Base-by-base conservation (phyloP, 2,888 invertebrate species). In the Agriopis aurantiaria region DNA sequence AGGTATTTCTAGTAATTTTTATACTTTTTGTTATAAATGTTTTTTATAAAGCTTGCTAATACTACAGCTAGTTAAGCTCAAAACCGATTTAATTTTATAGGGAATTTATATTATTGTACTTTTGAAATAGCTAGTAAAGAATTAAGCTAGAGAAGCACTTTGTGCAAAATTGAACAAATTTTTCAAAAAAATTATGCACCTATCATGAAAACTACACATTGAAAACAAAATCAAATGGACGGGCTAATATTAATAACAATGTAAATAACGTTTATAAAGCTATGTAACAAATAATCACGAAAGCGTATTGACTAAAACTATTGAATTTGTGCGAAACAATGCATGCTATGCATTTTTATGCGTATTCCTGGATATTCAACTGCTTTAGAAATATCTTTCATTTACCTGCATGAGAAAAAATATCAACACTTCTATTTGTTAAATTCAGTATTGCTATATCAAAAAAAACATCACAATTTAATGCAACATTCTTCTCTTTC, bases 11-110 rank as follows among this genome's bases (percentile, higher is more conserved):
- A 84, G 75, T 82, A 82, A 77, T 79, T 78, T 82, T 73, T 76
- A 82, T 80, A 83, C 78, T 79, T 79, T 75, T 79, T 80, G 75
- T 80, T 77, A 76, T 78, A 75, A 77, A 69, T 77, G 75, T 78
- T 73, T 80, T 63, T 80, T 81, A 78, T 76, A 78, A 80, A 78
- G 82, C 79, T 80, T 79, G 79, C 82, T 85, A 83, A 80, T 71
- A 82, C 80, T 73, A 79, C 77, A 75, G 75, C 74, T 77, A 75
- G 80, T 75, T 78, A 80, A 80, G 78, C 82, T 80, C 80, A 80
- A 77, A 78, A 81, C 72, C 60, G 76, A 75, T 77, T 78, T 75
- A 71, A 74, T 73, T 76, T 70, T 75, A 79, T 77, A 72, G 69
- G 56, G 41, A 57, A 70, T 78, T 79, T 73, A 68, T 65, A 53